Evolutionary conservation across 2,797 vertebrate species (phyloP).

Genomic region (Crossoptilon crossoptilon): DNA sequence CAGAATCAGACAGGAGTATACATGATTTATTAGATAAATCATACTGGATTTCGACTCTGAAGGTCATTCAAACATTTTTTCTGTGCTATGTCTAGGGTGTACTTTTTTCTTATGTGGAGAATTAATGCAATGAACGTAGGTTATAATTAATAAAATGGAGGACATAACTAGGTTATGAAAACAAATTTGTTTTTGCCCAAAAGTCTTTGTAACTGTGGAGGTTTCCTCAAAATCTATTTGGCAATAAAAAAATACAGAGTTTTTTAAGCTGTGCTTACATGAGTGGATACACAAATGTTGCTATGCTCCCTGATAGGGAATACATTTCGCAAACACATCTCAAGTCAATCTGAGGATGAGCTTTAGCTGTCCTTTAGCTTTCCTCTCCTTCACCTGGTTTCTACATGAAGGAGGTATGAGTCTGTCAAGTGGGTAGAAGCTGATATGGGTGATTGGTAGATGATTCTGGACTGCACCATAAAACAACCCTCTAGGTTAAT

Average conservation of each 20-base stretch:
- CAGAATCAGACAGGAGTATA: background rate
- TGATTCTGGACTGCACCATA: background rate
- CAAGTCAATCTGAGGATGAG: rapidly evolving
- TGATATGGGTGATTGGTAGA: background rate
- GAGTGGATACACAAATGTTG: background rate
- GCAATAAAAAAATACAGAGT: background rate
- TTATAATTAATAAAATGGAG: background rate
- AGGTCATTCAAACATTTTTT: background rate
- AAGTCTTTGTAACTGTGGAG: background rate
- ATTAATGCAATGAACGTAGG: background rate
- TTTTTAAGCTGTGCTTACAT: background rate
- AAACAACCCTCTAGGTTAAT: background rate
- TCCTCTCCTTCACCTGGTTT: background rate
- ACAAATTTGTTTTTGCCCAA: background rate
- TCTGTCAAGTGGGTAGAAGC: background rate
- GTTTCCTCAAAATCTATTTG: background rate
- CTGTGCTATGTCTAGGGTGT: background rate
- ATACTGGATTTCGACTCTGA: background rate
- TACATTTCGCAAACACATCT: background rate
- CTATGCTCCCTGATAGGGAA: background rate
- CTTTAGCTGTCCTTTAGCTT: background rate
- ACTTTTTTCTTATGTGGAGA: background rate
- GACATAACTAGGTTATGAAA: background rate
- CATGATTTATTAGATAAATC: background rate
- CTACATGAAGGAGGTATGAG: background rate